Evolutionary conservation across 2,888 invertebrate species (phyloP).

Genomic region (Invenusta paracnida): DNA sequence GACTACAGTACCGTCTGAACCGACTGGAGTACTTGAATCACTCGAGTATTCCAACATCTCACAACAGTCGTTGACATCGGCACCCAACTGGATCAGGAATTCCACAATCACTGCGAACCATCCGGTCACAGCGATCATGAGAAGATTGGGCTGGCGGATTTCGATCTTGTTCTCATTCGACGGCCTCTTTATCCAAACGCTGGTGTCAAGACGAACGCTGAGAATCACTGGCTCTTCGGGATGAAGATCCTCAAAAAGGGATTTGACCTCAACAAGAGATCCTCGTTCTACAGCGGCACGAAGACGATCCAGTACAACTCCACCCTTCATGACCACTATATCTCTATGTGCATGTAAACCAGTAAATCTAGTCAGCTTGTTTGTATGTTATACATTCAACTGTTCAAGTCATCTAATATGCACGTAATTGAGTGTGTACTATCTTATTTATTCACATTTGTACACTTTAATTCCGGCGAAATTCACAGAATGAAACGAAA

Average conservation of each 20-base stretch:
- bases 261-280: not conserved
- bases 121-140: not conserved
- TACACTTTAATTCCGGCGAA: no score
- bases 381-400: no score
- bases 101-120: not conserved
- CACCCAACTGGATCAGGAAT: not conserved
- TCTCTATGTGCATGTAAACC: not conserved
- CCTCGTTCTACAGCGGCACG: not conserved
- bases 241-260: not conserved
- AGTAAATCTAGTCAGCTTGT: not conserved
- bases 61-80: not conserved
- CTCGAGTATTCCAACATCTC: not conserved
- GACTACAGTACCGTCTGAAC: no score
- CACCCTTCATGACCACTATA: not conserved
- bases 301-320: not conserved
- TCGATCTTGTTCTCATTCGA: slow-evolving; percentile 8
- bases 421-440: no score
- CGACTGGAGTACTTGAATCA: not conserved
- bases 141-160: not conserved
- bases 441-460: no score
- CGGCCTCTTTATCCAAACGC: not conserved
- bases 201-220: not conserved
- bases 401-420: no score
- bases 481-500: no score
- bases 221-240: slow-evolving; percentile 8